Evolutionary conservation across 2,797 vertebrate genomes (phyloP).

Genomic region (Brachymystax lenok): DNA sequence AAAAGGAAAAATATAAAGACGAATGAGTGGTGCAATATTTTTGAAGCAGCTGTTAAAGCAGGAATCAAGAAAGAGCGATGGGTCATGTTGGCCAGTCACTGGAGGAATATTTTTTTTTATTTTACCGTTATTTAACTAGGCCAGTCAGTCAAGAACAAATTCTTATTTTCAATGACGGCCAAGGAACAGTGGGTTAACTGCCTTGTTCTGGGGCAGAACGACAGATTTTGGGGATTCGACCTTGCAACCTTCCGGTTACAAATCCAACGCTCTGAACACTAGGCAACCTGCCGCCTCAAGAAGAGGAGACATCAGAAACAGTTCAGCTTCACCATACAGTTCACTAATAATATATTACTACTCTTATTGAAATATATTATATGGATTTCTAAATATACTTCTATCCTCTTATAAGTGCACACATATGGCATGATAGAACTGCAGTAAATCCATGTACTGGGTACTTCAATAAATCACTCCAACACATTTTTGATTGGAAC

Average conservation of each 20-base stretch:
- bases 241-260: no score
- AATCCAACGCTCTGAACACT: no score
- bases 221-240: no score
- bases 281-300: no score
- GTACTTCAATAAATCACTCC: no score
- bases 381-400: constrained; percentile 17
- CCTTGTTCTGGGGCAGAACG: no score
- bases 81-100: neutral
- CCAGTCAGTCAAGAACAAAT: no score
- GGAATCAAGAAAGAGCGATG: constrained; percentile 32
- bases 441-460: neutral
- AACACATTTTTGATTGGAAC: constrained; percentile 19
- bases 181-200: no score
- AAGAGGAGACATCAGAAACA: neutral
- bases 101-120: neutral
- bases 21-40: constrained; percentile 33
- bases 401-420: constrained; percentile 16
- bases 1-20: constrained; percentile 17
- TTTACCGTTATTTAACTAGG: no score
- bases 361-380: neutral
- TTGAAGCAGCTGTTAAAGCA: constrained; percentile 29
- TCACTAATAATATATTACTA: neutral
- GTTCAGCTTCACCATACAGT: neutral
- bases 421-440: no score
- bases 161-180: no score